phyloP scores from a whole-genome alignment of 2,797 vertebrate genomes.

The Sebastes steindachneri region DNA sequence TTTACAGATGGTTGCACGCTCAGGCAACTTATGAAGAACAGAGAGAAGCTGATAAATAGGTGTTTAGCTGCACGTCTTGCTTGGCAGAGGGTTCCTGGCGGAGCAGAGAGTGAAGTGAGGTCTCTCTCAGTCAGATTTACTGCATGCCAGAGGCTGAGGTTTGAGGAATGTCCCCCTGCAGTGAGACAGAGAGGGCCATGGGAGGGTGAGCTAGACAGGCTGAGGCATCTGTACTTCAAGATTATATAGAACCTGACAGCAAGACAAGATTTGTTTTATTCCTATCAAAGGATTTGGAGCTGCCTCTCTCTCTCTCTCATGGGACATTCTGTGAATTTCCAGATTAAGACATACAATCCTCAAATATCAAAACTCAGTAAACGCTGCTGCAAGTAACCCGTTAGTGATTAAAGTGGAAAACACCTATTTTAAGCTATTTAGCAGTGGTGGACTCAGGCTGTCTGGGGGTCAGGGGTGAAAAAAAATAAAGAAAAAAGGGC shows the following conservation, averaged over 20 bases:
- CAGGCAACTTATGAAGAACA: neutral
- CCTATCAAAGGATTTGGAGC: neutral
- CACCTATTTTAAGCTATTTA: neutral
- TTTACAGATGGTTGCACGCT: neutral
- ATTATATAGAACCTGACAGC: constrained; percentile 60
- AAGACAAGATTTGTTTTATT: constrained; percentile 24
- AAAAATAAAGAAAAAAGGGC: no score
- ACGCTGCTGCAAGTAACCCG: neutral
- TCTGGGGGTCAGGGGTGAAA: no score
- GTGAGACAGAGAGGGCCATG: constrained; percentile 60
- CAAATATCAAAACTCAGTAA: constrained; percentile 16
- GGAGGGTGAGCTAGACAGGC: constrained; percentile 58
- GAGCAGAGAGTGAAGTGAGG: constrained; percentile 20
- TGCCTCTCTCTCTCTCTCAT: constrained; percentile 22
- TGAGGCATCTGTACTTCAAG: constrained; percentile 55
- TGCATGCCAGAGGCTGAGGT: constrained; percentile 71
- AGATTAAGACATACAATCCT: constrained; percentile 24
- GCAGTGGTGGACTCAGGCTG: no score
- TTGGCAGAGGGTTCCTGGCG: constrained; percentile 45
- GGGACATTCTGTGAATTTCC: constrained; percentile 38
- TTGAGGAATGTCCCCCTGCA: constrained; percentile 78
- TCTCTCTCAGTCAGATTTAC: constrained; percentile 73
- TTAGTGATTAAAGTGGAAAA: constrained; percentile 10
- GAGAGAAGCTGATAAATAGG: constrained; percentile 38
- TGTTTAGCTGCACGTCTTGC: constrained; percentile 25